phyloP scores from a whole-genome alignment of 2,113 vertebrate genomes.

The Solenodon paradoxus region DNA sequence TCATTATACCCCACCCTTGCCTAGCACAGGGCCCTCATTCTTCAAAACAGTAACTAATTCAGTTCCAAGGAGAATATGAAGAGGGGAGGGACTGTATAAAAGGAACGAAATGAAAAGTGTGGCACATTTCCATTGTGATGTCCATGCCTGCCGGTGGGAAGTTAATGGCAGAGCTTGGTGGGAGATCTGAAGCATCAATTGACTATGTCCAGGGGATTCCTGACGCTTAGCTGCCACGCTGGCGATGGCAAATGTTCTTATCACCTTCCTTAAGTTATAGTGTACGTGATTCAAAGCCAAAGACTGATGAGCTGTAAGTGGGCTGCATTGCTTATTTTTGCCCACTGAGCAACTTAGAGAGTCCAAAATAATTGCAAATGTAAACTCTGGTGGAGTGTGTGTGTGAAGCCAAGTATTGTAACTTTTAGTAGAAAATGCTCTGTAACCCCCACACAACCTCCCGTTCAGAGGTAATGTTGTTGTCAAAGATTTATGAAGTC shows the following conservation, averaged over 20 bases:
- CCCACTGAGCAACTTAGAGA: background rate
- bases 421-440: background rate
- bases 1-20: slow-evolving; percentile 65
- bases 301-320: background rate
- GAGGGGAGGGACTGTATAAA: slow-evolving; percentile 37
- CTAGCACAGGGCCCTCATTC: slow-evolving; percentile 68
- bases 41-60: slow-evolving; percentile 74
- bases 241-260: slow-evolving; percentile 37
- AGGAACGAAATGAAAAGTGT: slow-evolving; percentile 38
- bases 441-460: background rate
- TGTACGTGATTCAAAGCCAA: slow-evolving; percentile 2
- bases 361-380: slow-evolving; percentile 17
- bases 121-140: slow-evolving; percentile 10
- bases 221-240: background rate
- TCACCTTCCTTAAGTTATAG: slow-evolving; percentile 18
- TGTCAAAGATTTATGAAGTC: background rate
- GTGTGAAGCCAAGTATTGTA: background rate
- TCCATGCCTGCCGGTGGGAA: background rate
- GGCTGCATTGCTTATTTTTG: background rate
- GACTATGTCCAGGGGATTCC: background rate
- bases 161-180: background rate
- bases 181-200: background rate
- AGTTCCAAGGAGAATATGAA: slow-evolving; percentile 52
- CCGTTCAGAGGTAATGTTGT: background rate
- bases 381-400: background rate